These are phyloP conservation scores for Synergus laeviventris DNA, from an alignment of 2,888 invertebrate genomes.

Conservation along the genomic window DNA sequence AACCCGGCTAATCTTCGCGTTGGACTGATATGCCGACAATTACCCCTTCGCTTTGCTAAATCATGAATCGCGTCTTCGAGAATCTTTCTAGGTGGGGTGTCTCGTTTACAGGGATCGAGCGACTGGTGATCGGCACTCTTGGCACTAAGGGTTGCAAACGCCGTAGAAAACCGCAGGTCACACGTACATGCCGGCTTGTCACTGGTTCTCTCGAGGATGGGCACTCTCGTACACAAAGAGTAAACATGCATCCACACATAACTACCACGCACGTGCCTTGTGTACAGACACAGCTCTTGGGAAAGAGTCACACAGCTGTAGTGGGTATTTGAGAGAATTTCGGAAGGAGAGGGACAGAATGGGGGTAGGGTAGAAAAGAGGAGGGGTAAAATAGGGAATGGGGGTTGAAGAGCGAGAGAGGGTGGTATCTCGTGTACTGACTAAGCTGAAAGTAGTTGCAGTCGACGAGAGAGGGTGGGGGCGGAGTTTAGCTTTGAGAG, in stretches of 20 bases:
- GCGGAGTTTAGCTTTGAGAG: constrained; percentile 63
- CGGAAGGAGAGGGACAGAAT: constrained; percentile 39
- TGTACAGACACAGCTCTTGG: constrained; percentile 7
- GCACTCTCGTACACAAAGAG: constrained; percentile 48
- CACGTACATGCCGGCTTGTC: constrained; percentile 46
- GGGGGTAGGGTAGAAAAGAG: constrained; percentile 31
- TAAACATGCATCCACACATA: constrained; percentile 49
- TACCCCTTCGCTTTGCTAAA: background rate
- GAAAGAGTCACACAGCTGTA: constrained; percentile 34
- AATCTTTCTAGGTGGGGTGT: constrained; percentile 45
- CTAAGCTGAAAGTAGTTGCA: constrained; percentile 47
- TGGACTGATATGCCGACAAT: background rate
- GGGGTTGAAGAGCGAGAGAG: constrained; percentile 55
- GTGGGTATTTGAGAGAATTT: constrained; percentile 53
- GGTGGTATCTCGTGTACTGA: constrained; percentile 39
- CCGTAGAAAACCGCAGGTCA: constrained; percentile 68
- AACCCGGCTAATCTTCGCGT: background rate
- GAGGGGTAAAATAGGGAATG: constrained; percentile 41
- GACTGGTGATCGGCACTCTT: constrained; percentile 66
- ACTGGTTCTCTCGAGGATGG: constrained; percentile 37
- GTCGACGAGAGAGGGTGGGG: constrained; percentile 58
- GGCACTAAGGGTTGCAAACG: constrained; percentile 66
- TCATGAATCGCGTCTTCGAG: constrained; percentile 10
- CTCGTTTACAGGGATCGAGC: constrained; percentile 58
- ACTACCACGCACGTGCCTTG: constrained; percentile 46